Conservation (phyloP, 1,140 invertebrate genomes). For the Papilio machaon region DNA sequence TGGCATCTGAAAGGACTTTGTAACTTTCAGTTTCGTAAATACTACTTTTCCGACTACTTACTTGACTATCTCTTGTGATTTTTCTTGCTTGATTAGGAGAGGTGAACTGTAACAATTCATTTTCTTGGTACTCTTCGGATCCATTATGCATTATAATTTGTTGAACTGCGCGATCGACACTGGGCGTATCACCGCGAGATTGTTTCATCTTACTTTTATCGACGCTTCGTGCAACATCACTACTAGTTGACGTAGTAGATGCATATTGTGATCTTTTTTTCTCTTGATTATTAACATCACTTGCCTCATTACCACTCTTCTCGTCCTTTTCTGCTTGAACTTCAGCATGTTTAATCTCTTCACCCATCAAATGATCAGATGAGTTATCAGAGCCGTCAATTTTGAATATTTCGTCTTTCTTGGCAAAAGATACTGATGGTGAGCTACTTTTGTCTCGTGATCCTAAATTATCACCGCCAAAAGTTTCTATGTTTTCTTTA, state of each 20-base stretch:
- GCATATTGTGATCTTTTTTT: conserved; percentile 56
- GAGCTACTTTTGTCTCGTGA: conserved; percentile 51
- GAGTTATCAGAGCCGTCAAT: conserved; percentile 52
- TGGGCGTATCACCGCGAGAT: conserved; percentile 44
- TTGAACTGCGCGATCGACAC: conserved; percentile 54
- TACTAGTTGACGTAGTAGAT: conserved; percentile 54
- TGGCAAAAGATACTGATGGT: conserved; percentile 55
- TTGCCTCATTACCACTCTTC: background rate
- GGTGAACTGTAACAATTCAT: conserved; percentile 48
- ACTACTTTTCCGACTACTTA: conserved; percentile 68
- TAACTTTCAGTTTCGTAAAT: conserved; percentile 81
- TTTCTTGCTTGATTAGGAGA: conserved; percentile 62
- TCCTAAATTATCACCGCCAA: conserved; percentile 53
- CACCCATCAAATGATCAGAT: conserved; percentile 58
- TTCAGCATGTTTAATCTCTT: conserved; percentile 48
- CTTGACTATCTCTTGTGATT: conserved; percentile 68
- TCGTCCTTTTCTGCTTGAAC: background rate
- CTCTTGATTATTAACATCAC: conserved; percentile 35
- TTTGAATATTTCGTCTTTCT: conserved; percentile 61
- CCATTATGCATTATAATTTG: conserved; percentile 54
- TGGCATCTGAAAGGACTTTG: conserved; percentile 73
- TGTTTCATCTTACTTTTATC: conserved; percentile 53
- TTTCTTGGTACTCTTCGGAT: conserved; percentile 52
- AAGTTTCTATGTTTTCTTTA: conserved; percentile 61
- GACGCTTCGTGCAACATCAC: conserved; percentile 47